A percentile compares a stretch with the other conserved stretches of the same genome.
phyloP scores from a whole-genome alignment of 2,113 vertebrate genomes.

The Catagonus wagneri region DNA sequence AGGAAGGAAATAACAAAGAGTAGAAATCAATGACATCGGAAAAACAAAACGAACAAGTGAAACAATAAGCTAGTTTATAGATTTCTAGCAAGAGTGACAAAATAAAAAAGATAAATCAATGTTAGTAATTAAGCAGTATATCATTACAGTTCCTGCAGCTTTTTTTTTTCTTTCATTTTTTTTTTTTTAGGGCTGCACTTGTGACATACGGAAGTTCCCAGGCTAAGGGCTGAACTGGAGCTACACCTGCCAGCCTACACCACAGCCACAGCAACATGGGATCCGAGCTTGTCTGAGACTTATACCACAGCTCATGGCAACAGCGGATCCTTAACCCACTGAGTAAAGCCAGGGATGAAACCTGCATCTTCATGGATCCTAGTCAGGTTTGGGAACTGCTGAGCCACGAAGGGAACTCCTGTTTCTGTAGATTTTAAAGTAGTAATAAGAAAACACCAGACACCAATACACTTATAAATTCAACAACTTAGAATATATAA shows the following conservation, averaged over 20 bases:
- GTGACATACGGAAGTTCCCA: too few relatives aligned
- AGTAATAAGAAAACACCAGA: not conserved
- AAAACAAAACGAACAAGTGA: not conserved
- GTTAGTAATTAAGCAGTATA: not conserved
- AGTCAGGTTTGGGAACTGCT: too few relatives aligned
- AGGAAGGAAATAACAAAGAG: not conserved
- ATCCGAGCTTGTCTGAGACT: too few relatives aligned
- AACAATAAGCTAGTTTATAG: not conserved
- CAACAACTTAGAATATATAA: not conserved
- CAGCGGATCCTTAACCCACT: too few relatives aligned
- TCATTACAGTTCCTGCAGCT: not conserved
- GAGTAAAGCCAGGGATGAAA: too few relatives aligned
- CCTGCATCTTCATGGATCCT: too few relatives aligned
- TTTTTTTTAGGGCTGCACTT: too few relatives aligned
- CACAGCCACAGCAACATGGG: too few relatives aligned
- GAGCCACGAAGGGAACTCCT: too few relatives aligned
- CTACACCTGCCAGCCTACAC: too few relatives aligned
- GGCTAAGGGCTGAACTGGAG: too few relatives aligned
- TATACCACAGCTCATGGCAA: too few relatives aligned
- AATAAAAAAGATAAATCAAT: not conserved
- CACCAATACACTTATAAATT: not conserved
- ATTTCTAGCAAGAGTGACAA: not conserved
- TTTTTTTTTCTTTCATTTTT: not conserved
- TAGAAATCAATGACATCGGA: conserved; percentile 3
- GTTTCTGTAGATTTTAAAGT: not conserved